phyloP scores from a whole-genome alignment of 2,888 invertebrate species.

The Calameuta pallipes region DNA sequence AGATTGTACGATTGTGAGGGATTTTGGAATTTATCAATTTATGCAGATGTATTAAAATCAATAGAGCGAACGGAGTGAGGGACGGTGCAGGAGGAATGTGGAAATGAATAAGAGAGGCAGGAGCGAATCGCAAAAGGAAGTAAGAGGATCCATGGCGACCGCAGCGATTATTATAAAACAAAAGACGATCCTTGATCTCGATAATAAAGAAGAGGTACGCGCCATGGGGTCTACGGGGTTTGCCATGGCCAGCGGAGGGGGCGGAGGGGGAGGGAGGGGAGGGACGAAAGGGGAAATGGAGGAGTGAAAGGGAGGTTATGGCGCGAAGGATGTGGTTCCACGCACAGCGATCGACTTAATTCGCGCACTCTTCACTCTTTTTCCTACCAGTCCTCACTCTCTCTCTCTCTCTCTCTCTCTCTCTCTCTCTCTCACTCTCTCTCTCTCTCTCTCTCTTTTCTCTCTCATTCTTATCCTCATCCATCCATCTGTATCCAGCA shows the following conservation, averaged over 20 bases:
- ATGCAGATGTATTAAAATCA: background rate
- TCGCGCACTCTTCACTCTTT: constrained; percentile 58
- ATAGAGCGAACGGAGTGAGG: background rate
- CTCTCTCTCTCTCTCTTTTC: background rate
- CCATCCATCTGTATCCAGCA: constrained; percentile 11
- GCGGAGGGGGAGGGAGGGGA: constrained; percentile 16
- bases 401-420: constrained; percentile 18
- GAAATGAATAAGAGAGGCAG: constrained; percentile 26
- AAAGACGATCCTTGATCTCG: constrained; percentile 61
- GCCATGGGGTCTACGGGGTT: constrained; percentile 25
- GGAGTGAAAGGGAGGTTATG: constrained; percentile 47
- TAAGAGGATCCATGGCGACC: constrained; percentile 45
- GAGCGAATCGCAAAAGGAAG: constrained; percentile 39
- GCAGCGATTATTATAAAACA: constrained; percentile 63
- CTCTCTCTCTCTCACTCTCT: constrained; percentile 11
- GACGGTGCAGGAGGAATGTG: constrained; percentile 25
- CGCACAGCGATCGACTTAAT: constrained; percentile 65
- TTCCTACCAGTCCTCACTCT: constrained; percentile 32
- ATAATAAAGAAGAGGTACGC: constrained; percentile 62
- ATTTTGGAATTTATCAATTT: constrained; percentile 1
- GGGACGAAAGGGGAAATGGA: constrained; percentile 33
- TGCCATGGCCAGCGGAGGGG: constrained; percentile 7
- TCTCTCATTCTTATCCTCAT: constrained; percentile 13
- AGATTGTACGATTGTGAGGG: background rate
- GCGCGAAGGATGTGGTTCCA: constrained; percentile 65